Conservation (phyloP, 2,797 vertebrate genomes). For the Morelia viridis region DNA sequence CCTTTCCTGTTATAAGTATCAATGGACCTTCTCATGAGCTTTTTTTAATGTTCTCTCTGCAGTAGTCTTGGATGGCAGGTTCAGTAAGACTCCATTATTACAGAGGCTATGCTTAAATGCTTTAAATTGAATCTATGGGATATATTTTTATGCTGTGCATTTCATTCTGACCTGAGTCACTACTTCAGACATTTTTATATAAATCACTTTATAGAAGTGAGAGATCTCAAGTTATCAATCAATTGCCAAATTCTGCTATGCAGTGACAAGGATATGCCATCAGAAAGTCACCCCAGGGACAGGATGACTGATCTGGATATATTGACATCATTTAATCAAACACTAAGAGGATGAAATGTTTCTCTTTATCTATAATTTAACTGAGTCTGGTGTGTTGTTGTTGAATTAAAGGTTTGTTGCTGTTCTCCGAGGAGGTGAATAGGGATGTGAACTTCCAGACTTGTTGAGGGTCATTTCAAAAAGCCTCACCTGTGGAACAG, state of each 20-base stretch:
- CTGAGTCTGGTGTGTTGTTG: not conserved
- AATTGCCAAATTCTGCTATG: not conserved
- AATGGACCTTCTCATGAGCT: not conserved
- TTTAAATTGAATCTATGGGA: not conserved
- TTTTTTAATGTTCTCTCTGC: not conserved
- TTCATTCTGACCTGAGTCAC: not conserved
- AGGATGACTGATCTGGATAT: not conserved
- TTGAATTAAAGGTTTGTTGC: not conserved
- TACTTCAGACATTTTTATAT: not conserved
- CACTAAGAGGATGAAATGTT: not conserved
- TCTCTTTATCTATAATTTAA: not conserved
- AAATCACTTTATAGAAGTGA: not conserved
- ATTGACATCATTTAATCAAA: not conserved
- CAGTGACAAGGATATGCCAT: not conserved
- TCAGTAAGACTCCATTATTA: not conserved
- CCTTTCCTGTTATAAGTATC: too few species aligned
- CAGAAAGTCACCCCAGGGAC: not conserved
- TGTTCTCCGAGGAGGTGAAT: not conserved
- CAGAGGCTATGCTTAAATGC: not conserved
- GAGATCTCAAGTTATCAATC: not conserved
- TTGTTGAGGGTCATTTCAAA: not conserved
- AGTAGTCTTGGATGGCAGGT: not conserved
- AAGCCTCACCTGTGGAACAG: too few species aligned
- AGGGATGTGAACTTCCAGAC: not conserved
- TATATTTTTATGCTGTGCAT: not conserved